These are phyloP conservation scores for Graphium colonna DNA, from an alignment of 2,888 invertebrate genomes.

Conservation along the genomic window DNA sequence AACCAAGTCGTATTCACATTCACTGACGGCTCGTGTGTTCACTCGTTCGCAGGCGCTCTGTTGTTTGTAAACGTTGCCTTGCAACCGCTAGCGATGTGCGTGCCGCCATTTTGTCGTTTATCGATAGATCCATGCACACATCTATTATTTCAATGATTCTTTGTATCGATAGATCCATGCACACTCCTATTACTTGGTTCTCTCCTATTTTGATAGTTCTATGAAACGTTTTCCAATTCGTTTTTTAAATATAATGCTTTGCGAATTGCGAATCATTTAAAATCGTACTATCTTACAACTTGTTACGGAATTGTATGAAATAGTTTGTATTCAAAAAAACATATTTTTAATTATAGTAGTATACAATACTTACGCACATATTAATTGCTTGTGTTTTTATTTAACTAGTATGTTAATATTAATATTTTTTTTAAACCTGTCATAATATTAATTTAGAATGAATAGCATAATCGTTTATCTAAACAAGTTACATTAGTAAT, in stretches of 20 bases:
- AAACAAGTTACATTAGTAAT: no score
- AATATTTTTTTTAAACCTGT: neutral
- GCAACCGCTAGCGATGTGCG: slow-evolving; percentile 45
- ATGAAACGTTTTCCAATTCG: no score
- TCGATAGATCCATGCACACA: slow-evolving; percentile 21
- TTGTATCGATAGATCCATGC: no score
- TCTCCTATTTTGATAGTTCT: no score
- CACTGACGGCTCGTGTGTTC: slow-evolving; percentile 46
- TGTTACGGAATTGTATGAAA: no score
- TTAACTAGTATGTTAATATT: neutral
- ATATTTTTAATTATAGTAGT: no score
- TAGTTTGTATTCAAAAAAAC: no score
- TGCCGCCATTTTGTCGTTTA: slow-evolving; percentile 34
- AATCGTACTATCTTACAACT: no score
- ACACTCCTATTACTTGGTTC: no score
- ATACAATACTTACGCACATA: neutral
- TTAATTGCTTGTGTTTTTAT: neutral
- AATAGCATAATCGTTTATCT: neutral
- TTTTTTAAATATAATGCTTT: no score
- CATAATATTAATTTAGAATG: neutral
- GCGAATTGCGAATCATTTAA: no score
- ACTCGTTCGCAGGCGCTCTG: slow-evolving; percentile 54
- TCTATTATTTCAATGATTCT: no score
- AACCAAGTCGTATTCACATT: slow-evolving; percentile 50
- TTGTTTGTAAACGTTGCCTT: slow-evolving; percentile 65